Evolutionary conservation across 2,797 vertebrate genomes (phyloP).

Genomic region (Rhinogobio ventralis): DNA sequence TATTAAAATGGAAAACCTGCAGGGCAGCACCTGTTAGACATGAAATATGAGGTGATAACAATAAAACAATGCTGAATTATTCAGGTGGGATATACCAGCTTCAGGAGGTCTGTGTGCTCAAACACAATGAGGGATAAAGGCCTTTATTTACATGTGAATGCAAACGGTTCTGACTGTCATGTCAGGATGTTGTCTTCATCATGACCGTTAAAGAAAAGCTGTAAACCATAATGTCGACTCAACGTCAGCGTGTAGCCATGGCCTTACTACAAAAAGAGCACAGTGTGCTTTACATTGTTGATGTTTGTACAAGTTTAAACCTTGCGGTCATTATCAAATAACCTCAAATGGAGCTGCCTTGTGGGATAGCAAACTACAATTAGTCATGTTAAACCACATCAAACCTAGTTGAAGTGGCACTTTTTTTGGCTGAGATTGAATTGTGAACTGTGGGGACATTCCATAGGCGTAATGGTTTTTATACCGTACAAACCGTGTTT

Average conservation of each 20-base stretch:
- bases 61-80: conserved; percentile 27
- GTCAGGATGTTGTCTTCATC: conserved; percentile 13
- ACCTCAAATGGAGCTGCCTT: conserved; percentile 20
- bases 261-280: conserved; percentile 9
- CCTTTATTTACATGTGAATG: not conserved
- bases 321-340: conserved; percentile 35
- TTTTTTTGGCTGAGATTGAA: not conserved
- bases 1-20: conserved; percentile 27
- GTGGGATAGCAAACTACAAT: conserved; percentile 17
- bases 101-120: not conserved
- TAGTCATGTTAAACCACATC: conserved; percentile 30
- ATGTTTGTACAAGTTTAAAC: conserved; percentile 41
- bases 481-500: too few species aligned
- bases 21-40: conserved; percentile 23
- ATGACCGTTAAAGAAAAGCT: not conserved
- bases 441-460: too few species aligned
- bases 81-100: conserved; percentile 36
- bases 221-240: not conserved
- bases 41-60: not conserved
- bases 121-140: not conserved
- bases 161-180: not conserved
- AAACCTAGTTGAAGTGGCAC: not conserved
- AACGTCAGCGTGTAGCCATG: not conserved
- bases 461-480: too few species aligned
- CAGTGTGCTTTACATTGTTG: not conserved